Base-by-base conservation (phyloP, 2,797 vertebrate genomes). In the Lycodopsis pacificus region DNA sequence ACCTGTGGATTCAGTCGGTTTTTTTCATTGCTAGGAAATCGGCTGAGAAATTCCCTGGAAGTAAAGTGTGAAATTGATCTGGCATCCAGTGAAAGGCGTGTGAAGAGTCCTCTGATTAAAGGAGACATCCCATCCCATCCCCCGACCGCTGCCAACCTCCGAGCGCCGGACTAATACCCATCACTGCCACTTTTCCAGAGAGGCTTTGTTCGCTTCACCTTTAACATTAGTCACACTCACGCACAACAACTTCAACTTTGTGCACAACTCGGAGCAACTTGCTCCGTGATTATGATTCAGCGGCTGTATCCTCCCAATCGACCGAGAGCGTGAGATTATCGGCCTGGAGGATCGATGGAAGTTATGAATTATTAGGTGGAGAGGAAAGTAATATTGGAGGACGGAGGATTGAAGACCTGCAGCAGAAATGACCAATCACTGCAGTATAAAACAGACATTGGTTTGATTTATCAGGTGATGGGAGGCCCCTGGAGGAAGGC, bases 321-420 rank as follows among this genome's bases (percentile, higher is more conserved):
- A 92, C 91, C 80, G 82, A 12, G 30, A 64, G 76, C 40, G 84
- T 74, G 59, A 68, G 80, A 88, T 88, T 89, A 92, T 89, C 66
- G 72, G 84, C 66, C 82, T 22, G 86, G 79, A 70, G 79, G 83
- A 91, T 78, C 84, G 91, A 93, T 91, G 87, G 86, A 83, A 85
- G 87, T 82, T 87, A 90, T 91, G 90, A 93, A 91, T 92, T 91
- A 93, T 93, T 89, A 90, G 87, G 80, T 80, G 73, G 76, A 42
- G 84, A 73, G 77, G 82, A 89, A 86, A 88, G 81, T 86, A 86
- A 88, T 91, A 91, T 89, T 65, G 86, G 83, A 87, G 66, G 77
- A 61, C 59, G 25, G 71, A 80, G 88, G 89, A 88, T 86, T 88
- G 88, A 91, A 74, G 81, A 88, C 70, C 81, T 61, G 82, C 84